Evolutionary conservation across 2,797 vertebrate species (phyloP), one percentile per base, ranked within the genome.

Genomic region (Florisuga fusca): DNA sequence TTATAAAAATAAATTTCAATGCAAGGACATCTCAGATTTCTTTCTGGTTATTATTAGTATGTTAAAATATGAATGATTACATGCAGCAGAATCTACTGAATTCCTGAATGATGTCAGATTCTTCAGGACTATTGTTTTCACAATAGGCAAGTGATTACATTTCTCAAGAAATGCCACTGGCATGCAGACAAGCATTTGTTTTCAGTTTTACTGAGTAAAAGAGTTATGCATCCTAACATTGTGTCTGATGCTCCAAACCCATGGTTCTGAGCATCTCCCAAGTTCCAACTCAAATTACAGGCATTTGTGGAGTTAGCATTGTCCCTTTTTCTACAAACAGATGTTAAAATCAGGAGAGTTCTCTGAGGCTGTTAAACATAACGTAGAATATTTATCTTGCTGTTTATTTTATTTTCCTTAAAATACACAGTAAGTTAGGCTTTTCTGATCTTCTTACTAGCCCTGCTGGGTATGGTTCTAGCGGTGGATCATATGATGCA

Each of bases 111-210:
- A 19, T 80, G 64, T 62, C 9, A 9, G 34, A 71, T 77, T 84
- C 66, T 87, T 93, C 75, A 84, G 31, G 34, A 55, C 92, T 89
- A 85, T 95, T 96, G 87, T 95, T 89, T 89, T 77, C 72, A 94
- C 75, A 95, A 43, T 27, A 95, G 61, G 29, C 75, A 90, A 92
- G 79, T 88, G 45, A 93, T 92, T 63, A 93, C 74, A 73, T 81
- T 95, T 95, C 92, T 92, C 72, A 92, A 91, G 68, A 91, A 95
- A 69, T 84, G 62, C 74, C 61, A 87, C 79, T 95, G 96, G 92
- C 92, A 63, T 81, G 33, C 87, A 95, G 92, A 95, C 90, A 96
- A 86, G 82, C 92, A 95, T 96, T 97, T 96, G 95, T 92, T 97
- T 96, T 95, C 53, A 90, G 92, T 95, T 96, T 95, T 59, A 85